Evolutionary conservation across 2,113 vertebrate species (phyloP).

Genomic region (Notothenia coriiceps): DNA sequence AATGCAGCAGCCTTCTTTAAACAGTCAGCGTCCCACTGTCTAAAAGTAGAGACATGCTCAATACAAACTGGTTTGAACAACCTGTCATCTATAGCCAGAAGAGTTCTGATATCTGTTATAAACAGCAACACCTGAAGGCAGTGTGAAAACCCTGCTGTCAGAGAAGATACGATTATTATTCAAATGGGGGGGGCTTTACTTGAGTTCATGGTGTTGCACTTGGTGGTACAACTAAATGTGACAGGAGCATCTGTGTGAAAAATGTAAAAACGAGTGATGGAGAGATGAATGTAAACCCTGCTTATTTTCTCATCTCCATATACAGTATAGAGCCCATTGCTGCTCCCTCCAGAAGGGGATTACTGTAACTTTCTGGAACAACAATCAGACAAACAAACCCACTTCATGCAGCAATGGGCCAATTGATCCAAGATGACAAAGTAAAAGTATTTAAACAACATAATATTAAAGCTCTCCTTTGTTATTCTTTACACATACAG

Average conservation of each 20-base stretch:
- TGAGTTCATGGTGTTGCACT: not conserved
- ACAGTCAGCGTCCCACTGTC: constrained; percentile 16
- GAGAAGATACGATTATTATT: too few relatives aligned
- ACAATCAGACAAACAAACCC: not conserved
- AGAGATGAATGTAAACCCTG: not conserved
- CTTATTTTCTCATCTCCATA: not conserved
- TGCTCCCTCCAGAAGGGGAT: too few relatives aligned
- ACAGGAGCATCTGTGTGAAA: not conserved
- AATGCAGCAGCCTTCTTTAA: constrained; percentile 26
- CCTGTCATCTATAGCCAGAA: not conserved
- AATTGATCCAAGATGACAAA: not conserved
- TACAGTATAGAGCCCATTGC: too few relatives aligned
- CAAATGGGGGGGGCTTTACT: not conserved
- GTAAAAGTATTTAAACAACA: not conserved
- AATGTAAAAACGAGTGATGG: too few relatives aligned
- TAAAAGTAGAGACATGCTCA: not conserved
- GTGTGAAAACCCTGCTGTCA: too few relatives aligned
- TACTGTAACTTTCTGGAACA: not conserved
- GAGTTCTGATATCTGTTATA: too few relatives aligned
- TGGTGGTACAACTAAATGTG: not conserved
- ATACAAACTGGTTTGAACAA: not conserved
- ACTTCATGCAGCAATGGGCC: not conserved
- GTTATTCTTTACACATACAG: not conserved
- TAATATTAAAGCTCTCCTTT: not conserved
- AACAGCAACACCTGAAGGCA: too few relatives aligned